Conservation (phyloP, 37 sponge, comb jelly and placozoan genomes). For the Beroe ovata region DNA sequence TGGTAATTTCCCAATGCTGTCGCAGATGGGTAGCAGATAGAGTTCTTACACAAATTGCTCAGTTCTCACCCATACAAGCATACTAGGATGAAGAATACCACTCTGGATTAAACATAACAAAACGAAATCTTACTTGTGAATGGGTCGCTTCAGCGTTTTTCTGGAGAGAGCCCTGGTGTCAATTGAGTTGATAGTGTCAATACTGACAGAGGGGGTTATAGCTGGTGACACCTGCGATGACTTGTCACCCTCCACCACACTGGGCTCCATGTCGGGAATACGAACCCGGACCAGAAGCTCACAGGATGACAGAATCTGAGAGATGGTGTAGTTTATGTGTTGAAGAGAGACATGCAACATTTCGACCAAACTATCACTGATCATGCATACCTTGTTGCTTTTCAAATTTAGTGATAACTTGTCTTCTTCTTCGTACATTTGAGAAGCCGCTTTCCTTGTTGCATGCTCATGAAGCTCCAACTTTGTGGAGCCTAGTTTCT, state of each 20-base stretch:
- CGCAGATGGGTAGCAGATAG: too few species aligned
- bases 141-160: constrained; percentile 29
- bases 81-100: too few species aligned
- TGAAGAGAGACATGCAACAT: too few species aligned
- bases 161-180: constrained; percentile 20
- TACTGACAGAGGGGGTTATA: constrained; percentile 34
- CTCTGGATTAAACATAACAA: background rate
- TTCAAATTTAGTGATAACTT: constrained; percentile 12
- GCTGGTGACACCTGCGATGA: background rate
- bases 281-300: constrained; percentile 13
- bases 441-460: background rate
- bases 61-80: too few species aligned
- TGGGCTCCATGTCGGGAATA: constrained; percentile 46
- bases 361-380: too few species aligned
- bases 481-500: constrained; percentile 25
- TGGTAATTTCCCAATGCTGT: background rate
- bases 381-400: constrained; percentile 37
- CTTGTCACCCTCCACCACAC: constrained; percentile 26
- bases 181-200: constrained; percentile 46
- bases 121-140: constrained; percentile 20
- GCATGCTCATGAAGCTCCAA: constrained; percentile 38
- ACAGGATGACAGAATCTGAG: constrained; percentile 13
- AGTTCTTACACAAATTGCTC: too few species aligned
- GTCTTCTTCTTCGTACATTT: constrained; percentile 19
- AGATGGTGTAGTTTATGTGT: background rate